These are phyloP conservation scores for Thecocarcelia acutangulata DNA, from an alignment of 2,888 invertebrate genomes.

Conservation along the genomic window DNA sequence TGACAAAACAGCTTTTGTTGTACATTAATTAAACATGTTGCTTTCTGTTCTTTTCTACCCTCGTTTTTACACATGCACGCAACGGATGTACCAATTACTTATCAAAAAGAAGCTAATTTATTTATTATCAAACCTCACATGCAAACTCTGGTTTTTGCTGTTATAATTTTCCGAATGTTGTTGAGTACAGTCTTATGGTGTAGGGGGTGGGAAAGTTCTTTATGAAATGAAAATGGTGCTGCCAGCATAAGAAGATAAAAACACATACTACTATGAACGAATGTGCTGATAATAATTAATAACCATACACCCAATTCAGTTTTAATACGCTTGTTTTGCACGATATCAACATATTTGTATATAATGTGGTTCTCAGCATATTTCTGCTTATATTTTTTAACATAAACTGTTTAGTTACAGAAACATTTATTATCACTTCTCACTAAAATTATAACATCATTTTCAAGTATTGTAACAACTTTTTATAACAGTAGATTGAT, in stretches of 20 bases:
- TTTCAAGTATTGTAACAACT: no score
- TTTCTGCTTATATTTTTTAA: neutral
- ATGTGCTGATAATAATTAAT: neutral
- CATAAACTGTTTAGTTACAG: no score
- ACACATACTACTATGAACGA: neutral
- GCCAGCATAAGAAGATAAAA: conserved; percentile 1
- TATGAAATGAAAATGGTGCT: conserved; percentile 19
- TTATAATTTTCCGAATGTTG: conserved; percentile 6
- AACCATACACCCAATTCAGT: no score
- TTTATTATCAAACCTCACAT: conserved; percentile 60
- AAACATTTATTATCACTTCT: no score
- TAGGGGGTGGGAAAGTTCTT: conserved; percentile 19
- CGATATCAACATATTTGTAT: neutral
- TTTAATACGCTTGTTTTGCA: no score
- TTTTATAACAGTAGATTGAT: no score
- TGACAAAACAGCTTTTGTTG: no score
- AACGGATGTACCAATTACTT: conserved; percentile 1
- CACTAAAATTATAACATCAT: no score
- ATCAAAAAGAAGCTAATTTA: conserved; percentile 59
- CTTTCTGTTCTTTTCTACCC: neutral
- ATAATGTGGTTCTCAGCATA: neutral
- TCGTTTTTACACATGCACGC: conserved; percentile 3
- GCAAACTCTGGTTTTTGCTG: conserved; percentile 24
- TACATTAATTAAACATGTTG: neutral
- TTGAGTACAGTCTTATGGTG: conserved; percentile 5